Evolutionary conservation across 2,888 invertebrate species (phyloP).

Genomic region (Sceliomorpha sp.): DNA sequence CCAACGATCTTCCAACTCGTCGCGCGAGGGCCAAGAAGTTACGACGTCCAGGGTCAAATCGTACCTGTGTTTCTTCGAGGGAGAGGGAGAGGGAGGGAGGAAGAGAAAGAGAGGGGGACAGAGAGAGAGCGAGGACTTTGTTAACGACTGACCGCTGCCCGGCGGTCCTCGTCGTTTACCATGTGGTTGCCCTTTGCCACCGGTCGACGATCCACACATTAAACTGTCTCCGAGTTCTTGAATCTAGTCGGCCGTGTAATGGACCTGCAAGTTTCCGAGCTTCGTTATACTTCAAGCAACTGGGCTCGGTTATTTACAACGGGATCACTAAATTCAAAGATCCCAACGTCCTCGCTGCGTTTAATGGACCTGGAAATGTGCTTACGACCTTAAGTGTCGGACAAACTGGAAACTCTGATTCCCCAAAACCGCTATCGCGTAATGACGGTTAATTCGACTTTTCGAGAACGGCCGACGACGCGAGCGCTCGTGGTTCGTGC

Average conservation of each 20-base stretch:
- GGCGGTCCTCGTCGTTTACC: conserved; percentile 19
- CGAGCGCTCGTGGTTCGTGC: no score
- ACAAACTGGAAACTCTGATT: no score
- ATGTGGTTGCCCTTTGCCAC: conserved; percentile 21
- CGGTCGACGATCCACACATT: conserved; percentile 9
- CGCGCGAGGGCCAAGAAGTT: no score
- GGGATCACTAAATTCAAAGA: conserved; percentile 2
- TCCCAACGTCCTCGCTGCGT: background rate
- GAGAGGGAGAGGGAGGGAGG: no score
- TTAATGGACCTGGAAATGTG: background rate
- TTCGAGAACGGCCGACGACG: no score
- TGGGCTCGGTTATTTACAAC: conserved; percentile 7
- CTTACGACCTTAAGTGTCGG: no score
- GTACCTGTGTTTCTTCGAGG: no score
- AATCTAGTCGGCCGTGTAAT: conserved; percentile 10
- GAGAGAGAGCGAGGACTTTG: conserved; percentile 9
- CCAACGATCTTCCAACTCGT: no score
- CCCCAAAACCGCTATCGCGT: no score
- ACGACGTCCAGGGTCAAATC: no score
- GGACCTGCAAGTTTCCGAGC: conserved; percentile 7
- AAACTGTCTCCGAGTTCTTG: conserved; percentile 19
- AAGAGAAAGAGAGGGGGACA: no score
- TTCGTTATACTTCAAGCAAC: conserved; percentile 7
- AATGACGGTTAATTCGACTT: no score
- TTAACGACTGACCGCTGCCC: conserved; percentile 25